Evolutionary conservation across 2,113 vertebrate species (phyloP).

Genomic region (Cisticola juncidis): DNA sequence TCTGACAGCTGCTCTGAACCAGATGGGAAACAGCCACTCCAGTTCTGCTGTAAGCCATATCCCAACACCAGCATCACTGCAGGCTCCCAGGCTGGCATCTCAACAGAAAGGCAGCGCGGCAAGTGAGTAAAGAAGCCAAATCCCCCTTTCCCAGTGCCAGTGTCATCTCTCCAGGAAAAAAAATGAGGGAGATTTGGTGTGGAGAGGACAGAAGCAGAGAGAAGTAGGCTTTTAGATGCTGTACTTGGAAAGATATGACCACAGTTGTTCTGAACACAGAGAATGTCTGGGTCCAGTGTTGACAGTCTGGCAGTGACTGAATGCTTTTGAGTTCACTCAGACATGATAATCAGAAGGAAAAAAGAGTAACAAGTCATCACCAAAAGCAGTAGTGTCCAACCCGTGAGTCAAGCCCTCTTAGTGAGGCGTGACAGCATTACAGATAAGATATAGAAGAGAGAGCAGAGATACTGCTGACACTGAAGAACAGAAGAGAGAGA

Average conservation of each 20-base stretch:
- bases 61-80: neutral
- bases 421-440: neutral
- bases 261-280: neutral
- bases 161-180: neutral
- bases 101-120: rapidly evolving
- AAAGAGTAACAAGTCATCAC: conserved; percentile 1
- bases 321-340: neutral
- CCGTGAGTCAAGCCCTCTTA: neutral
- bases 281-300: neutral
- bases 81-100: neutral
- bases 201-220: neutral
- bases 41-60: conserved; percentile 28
- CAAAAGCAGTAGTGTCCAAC: conserved; percentile 6
- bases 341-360: neutral
- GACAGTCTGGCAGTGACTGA: neutral
- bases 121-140: neutral
- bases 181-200: neutral
- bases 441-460: conserved; percentile 3
- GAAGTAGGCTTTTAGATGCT: neutral
- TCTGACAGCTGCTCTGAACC: conserved; percentile 49
- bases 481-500: neutral
- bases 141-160: neutral
- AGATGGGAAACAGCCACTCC: conserved; percentile 47
- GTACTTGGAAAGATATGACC: neutral
- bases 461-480: neutral